phyloP scores from a whole-genome alignment of 2,797 vertebrate genomes.

The Chrosomus eos region DNA sequence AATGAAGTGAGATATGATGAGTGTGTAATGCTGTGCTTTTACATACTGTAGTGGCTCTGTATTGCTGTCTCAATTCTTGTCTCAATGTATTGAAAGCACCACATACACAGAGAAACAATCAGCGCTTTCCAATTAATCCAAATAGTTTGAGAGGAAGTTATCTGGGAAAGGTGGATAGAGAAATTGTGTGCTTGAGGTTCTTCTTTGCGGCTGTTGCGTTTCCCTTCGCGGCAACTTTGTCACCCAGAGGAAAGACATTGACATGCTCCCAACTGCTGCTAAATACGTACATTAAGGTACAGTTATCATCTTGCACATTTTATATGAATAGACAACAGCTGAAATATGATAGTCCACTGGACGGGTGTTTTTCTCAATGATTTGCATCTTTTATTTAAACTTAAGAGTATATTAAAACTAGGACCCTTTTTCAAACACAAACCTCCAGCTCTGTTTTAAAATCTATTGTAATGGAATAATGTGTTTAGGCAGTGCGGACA shows the following conservation, averaged over 20 bases:
- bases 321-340: conserved; percentile 18
- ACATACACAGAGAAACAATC: not conserved
- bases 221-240: not conserved
- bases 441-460: conserved; percentile 34
- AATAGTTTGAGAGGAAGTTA: not conserved
- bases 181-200: not conserved
- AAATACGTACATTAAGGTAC: conserved; percentile 35
- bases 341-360: conserved; percentile 2
- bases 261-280: conserved; percentile 54
- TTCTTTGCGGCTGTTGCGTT: not conserved
- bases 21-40: conserved; percentile 18
- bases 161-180: not conserved
- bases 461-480: conserved; percentile 5
- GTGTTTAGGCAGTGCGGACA: conserved; percentile 1
- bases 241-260: not conserved
- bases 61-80: conserved; percentile 1
- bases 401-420: not conserved
- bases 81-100: not conserved
- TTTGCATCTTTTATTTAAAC: not conserved
- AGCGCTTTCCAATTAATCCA: not conserved
- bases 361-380: not conserved
- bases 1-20: not conserved
- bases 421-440: conserved; percentile 25
- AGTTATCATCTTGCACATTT: conserved; percentile 47
- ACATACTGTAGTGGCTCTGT: conserved; percentile 9